These are phyloP conservation scores for Diceros bicornis DNA, from an alignment of 2,797 vertebrate species.

Conservation along the genomic window DNA sequence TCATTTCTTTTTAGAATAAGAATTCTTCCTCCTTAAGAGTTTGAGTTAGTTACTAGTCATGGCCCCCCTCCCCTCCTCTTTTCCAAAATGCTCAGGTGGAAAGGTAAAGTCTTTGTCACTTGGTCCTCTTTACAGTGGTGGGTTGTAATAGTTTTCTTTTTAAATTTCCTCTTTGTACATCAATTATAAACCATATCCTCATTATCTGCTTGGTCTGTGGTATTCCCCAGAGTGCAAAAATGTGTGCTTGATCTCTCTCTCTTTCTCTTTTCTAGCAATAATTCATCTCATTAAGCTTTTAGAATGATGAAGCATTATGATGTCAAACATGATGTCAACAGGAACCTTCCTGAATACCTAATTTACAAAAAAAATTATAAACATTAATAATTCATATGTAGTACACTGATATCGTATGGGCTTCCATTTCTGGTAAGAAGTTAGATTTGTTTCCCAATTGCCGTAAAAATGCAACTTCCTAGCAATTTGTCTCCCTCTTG, in stretches of 20 bases:
- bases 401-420: conserved; percentile 73
- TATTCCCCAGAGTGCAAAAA: conserved; percentile 75
- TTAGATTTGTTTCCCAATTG: conserved; percentile 75
- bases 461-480: conserved; percentile 80
- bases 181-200: conserved; percentile 73
- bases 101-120: conserved; percentile 58
- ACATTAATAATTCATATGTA: conserved; percentile 84
- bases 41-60: not conserved
- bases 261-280: conserved; percentile 74
- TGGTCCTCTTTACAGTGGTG: conserved; percentile 61
- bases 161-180: conserved; percentile 32
- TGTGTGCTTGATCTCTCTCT: conserved; percentile 63
- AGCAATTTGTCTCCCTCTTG: conserved; percentile 72
- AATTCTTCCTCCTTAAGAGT: conserved; percentile 24
- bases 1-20: conserved; percentile 52
- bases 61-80: not conserved
- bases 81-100: not conserved
- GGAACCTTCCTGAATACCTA: conserved; percentile 83
- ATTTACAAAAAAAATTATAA: conserved; percentile 78
- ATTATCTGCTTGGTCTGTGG: conserved; percentile 72
- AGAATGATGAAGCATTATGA: conserved; percentile 85
- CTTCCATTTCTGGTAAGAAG: conserved; percentile 85
- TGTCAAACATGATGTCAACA: conserved; percentile 84
- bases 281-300: conserved; percentile 83
- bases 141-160: not conserved